Percentiles rank a stretch among this genome's conserved stretches.
phyloP scores from a whole-genome alignment of 2,888 invertebrate species.

The Podotricha telesiphe region DNA sequence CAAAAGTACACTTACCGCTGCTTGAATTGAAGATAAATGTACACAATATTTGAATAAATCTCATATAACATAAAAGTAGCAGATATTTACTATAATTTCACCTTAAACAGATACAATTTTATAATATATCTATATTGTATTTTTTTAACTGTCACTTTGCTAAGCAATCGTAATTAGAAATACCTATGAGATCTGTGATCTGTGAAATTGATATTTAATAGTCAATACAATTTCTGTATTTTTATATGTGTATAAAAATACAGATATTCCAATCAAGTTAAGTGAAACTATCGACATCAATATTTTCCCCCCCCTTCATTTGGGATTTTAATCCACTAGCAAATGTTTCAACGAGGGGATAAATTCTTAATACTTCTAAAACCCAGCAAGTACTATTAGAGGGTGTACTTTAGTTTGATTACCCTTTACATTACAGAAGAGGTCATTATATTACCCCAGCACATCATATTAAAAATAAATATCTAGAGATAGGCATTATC shows the following conservation, averaged over 20 bases:
- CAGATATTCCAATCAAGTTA: no score
- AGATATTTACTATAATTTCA: not conserved
- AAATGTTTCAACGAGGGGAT: not conserved
- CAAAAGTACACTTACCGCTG: constrained; percentile 3
- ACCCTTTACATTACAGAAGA: constrained; percentile 21
- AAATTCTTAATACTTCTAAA: not conserved
- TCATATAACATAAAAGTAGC: not conserved
- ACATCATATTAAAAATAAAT: constrained; percentile 34
- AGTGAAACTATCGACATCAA: not conserved
- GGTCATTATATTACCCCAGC: constrained; percentile 15
- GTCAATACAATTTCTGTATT: no score
- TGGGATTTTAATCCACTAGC: not conserved
- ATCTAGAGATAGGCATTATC: constrained; percentile 32
- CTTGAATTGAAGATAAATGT: constrained; percentile 2
- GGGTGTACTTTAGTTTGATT: constrained; percentile 27
- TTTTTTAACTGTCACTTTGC: no score
- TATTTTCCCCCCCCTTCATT: not conserved
- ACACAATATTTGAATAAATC: constrained; percentile 4
- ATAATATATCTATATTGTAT: no score
- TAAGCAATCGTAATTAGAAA: no score
- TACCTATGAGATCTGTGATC: no score
- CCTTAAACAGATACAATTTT: no score
- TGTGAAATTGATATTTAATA: no score
- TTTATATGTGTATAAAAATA: no score
- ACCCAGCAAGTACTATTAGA: constrained; percentile 9